Conservation (phyloP, 2,113 vertebrate genomes). For the Pluvialis apricaria region DNA sequence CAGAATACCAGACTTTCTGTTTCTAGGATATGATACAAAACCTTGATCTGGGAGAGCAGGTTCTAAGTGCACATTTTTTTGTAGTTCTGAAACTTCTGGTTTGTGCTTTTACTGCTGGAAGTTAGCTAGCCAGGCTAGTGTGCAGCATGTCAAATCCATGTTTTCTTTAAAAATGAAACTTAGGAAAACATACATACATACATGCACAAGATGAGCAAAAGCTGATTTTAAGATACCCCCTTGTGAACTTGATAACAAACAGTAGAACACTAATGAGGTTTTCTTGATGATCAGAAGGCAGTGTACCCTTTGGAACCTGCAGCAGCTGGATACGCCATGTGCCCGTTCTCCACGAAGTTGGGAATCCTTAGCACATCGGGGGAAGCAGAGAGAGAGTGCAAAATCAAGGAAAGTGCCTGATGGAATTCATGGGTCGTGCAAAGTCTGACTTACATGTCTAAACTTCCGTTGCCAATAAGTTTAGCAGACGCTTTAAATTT, state of each 20-base stretch:
- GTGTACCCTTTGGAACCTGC: background rate
- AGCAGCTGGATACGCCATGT: background rate
- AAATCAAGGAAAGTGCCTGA: background rate
- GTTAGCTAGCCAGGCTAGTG: background rate
- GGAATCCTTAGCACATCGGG: background rate
- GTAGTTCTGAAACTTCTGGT: background rate
- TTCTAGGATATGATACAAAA: background rate
- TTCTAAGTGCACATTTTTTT: background rate
- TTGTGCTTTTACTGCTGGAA: background rate
- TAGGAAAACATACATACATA: background rate
- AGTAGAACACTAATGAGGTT: background rate
- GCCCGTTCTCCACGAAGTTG: background rate
- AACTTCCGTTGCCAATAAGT: fast-evolving
- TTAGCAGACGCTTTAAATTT: background rate
- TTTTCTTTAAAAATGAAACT: background rate
- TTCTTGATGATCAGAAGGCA: background rate
- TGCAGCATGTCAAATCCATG: background rate
- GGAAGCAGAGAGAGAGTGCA: background rate
- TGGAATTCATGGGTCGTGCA: background rate
- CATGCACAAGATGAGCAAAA: background rate
- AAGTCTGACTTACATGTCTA: background rate
- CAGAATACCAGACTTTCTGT: background rate
- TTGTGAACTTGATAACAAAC: background rate
- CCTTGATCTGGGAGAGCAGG: background rate
- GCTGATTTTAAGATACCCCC: background rate